Percentiles rank a stretch among this genome's conserved stretches.
Conservation (phyloP, 37 sponge, comb jelly and placozoan species). For the Mnemiopsis leidyi region DNA sequence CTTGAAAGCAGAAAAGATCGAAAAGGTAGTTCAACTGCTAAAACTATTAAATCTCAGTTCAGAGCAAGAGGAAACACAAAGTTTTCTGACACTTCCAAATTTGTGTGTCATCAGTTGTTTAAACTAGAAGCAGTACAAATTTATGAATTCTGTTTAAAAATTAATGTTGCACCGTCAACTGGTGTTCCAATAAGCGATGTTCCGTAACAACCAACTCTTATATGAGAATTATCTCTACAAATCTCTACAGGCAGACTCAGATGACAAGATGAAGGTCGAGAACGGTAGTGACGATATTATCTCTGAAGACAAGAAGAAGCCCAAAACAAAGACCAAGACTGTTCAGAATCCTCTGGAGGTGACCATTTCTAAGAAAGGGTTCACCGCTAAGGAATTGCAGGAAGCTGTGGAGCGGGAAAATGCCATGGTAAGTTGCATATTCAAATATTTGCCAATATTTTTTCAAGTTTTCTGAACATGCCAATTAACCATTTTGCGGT, state of each 20-base stretch:
- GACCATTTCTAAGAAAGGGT: not conserved
- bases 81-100: no score
- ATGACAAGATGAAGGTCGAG: constrained; percentile 34
- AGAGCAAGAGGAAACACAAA: no score
- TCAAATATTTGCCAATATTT: no score
- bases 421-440: constrained; percentile 9
- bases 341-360: constrained; percentile 27
- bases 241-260: not conserved
- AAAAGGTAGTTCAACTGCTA: not conserved
- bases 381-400: constrained; percentile 29
- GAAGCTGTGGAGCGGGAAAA: constrained; percentile 46
- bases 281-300: constrained; percentile 20
- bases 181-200: no score
- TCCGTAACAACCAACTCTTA: not conserved
- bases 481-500: no score
- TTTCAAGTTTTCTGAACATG: no score
- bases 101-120: no score
- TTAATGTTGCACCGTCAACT: no score
- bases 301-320: constrained; percentile 50
- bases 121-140: no score
- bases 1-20: constrained; percentile 25
- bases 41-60: no score
- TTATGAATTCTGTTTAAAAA: no score
- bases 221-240: not conserved
- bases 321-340: constrained; percentile 46